Percentiles rank a stretch among this genome's conserved stretches.
phyloP scores from a whole-genome alignment of 2,888 invertebrate genomes.

The Pachliopta kotzebuea region DNA sequence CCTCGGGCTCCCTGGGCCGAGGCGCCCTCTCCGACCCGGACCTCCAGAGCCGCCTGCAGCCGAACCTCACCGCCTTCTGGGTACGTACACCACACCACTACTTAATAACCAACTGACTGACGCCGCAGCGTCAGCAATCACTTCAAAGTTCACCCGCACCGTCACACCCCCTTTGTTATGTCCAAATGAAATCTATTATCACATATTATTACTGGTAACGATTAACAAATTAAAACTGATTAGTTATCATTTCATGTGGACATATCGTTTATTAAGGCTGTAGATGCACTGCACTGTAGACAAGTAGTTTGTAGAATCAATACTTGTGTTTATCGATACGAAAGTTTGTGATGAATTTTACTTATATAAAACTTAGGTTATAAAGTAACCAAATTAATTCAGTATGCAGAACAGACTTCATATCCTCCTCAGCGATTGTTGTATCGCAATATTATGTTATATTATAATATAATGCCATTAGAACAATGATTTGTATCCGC shows the following conservation, averaged over 20 bases:
- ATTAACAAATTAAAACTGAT: neutral
- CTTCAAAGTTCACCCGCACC: conserved; percentile 12
- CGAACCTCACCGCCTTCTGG: conserved; percentile 66
- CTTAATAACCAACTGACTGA: neutral
- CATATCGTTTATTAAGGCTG: conserved; percentile 8
- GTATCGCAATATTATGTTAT: no score
- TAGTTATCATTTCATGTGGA: conserved; percentile 7
- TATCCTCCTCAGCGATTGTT: no score
- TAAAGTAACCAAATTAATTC: no score
- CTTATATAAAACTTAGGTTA: no score
- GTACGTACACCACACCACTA: conserved; percentile 55
- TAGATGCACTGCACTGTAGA: conserved; percentile 25
- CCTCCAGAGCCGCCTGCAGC: conserved; percentile 63
- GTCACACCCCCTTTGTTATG: conserved; percentile 23
- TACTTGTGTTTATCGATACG: no score
- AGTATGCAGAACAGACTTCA: no score
- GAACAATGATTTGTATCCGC: conserved; percentile 16
- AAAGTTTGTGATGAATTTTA: no score
- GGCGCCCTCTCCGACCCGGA: conserved; percentile 72
- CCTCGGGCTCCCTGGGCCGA: conserved; percentile 59
- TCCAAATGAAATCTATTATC: conserved; percentile 12
- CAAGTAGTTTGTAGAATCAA: neutral
- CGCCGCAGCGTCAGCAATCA: neutral
- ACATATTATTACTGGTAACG: no score
- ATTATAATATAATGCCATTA: neutral